These are phyloP conservation scores for Sarcophaga bullata DNA, from an alignment of 1,140 invertebrate genomes.

Conservation along the genomic window DNA sequence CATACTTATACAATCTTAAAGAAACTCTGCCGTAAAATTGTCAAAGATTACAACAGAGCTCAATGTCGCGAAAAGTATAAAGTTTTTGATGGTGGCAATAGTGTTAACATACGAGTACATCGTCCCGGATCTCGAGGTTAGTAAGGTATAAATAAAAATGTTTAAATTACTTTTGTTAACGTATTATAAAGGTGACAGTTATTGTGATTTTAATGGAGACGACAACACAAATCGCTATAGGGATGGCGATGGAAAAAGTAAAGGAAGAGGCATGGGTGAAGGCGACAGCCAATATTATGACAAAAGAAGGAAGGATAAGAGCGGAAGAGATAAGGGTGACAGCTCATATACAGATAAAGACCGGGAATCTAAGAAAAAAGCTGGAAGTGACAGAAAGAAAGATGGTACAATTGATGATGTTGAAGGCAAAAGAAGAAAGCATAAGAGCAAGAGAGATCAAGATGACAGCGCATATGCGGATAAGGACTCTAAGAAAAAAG, in stretches of 20 bases:
- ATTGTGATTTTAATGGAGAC: not conserved
- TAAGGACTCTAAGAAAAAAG: not conserved
- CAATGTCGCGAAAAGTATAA: constrained; percentile 53
- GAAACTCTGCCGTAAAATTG: constrained; percentile 54
- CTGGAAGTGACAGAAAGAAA: not conserved
- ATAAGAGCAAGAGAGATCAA: not conserved
- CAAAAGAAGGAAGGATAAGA: not conserved
- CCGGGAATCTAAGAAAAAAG: not conserved
- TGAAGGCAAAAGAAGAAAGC: not conserved
- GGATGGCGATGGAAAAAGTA: not conserved
- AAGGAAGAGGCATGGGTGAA: not conserved
- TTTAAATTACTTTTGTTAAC: too few species aligned
- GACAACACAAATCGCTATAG: not conserved
- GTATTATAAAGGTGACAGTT: not conserved
- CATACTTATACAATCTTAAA: constrained; percentile 53
- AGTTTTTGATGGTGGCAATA: constrained; percentile 54
- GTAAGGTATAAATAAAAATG: not conserved
- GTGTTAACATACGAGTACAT: constrained; percentile 39
- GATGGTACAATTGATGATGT: not conserved
- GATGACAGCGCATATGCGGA: not conserved
- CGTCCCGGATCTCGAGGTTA: not conserved
- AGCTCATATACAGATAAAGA: not conserved
- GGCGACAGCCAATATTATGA: not conserved
- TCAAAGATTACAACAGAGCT: constrained; percentile 49
- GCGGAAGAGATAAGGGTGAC: not conserved